Evolutionary conservation across 1,140 invertebrate species (phyloP).

Genomic region (Augochlora pura): DNA sequence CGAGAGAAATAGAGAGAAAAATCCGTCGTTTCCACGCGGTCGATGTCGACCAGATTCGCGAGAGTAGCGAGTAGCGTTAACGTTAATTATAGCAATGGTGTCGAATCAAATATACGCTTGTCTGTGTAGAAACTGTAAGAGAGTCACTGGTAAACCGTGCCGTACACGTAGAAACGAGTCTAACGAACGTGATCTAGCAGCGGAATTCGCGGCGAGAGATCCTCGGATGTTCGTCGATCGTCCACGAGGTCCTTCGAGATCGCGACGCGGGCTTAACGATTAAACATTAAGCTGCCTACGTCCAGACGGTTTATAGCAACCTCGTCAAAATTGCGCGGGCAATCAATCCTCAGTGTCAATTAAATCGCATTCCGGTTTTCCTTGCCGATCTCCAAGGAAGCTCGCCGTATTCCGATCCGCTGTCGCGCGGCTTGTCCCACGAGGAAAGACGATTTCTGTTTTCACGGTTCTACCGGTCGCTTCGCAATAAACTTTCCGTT

Average conservation of each 20-base stretch:
- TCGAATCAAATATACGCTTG: slow-evolving; percentile 46
- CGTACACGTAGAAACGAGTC: slow-evolving; percentile 30
- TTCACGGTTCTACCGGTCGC: slow-evolving; percentile 22
- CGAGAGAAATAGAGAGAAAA: neutral
- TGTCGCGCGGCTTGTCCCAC: no score
- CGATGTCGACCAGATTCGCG: slow-evolving; percentile 11
- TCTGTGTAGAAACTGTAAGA: slow-evolving; percentile 34
- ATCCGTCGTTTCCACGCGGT: neutral
- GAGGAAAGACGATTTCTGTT: slow-evolving; percentile 12
- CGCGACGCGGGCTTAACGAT: neutral
- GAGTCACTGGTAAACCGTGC: slow-evolving; percentile 31
- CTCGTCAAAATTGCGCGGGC: slow-evolving; percentile 33
- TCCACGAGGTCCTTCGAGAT: neutral
- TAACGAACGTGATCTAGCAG: neutral
- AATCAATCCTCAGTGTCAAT: slow-evolving; percentile 50
- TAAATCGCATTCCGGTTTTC: slow-evolving; percentile 35
- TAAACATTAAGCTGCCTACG: slow-evolving; percentile 20
- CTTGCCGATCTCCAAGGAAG: slow-evolving; percentile 24
- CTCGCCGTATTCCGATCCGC: neutral
- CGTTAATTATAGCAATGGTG: slow-evolving; percentile 24
- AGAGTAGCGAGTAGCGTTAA: slow-evolving; percentile 13
- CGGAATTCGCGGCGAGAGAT: neutral
- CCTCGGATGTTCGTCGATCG: neutral
- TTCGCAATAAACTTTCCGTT: slow-evolving; percentile 47
- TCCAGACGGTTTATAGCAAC: slow-evolving; percentile 6